Evolutionary conservation across 2,797 vertebrate species (phyloP).

Genomic region (Cirrhinus mrigala): DNA sequence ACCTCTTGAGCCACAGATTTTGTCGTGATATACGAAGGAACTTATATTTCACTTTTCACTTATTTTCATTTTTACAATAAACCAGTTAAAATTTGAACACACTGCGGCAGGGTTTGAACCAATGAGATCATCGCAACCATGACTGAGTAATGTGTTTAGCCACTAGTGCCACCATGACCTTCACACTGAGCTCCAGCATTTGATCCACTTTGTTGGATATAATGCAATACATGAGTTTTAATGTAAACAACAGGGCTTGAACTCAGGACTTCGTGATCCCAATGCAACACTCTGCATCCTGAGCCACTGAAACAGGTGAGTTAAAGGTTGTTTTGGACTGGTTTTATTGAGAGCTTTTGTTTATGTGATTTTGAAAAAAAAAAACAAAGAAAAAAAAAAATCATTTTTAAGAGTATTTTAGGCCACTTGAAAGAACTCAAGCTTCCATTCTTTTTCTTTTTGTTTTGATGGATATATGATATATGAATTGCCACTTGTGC

Average conservation of each 20-base stretch:
- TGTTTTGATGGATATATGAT: too few species aligned
- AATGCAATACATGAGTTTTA: not conserved
- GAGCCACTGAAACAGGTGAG: not conserved
- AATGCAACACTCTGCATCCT: not conserved
- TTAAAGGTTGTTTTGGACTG: not conserved
- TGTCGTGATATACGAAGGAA: too few species aligned
- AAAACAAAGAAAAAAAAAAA: too few species aligned
- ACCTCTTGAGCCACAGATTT: not conserved
- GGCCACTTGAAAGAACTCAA: too few species aligned
- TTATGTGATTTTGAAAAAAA: not conserved
- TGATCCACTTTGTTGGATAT: not conserved
- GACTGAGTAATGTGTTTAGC: not conserved
- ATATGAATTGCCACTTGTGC: too few species aligned
- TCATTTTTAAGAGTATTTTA: too few species aligned
- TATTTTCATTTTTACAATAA: not conserved
- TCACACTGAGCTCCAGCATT: accelerated
- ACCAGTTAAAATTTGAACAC: not conserved
- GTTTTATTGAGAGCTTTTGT: not conserved
- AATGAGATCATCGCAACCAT: accelerated
- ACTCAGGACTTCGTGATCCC: not conserved
- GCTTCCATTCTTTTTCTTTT: too few species aligned
- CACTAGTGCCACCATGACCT: not conserved
- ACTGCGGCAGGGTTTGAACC: not conserved
- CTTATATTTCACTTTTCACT: not conserved
- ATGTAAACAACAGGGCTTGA: too few species aligned